Base-by-base conservation (phyloP, 1,140 invertebrate species). In the Zelostemma sp. region DNA sequence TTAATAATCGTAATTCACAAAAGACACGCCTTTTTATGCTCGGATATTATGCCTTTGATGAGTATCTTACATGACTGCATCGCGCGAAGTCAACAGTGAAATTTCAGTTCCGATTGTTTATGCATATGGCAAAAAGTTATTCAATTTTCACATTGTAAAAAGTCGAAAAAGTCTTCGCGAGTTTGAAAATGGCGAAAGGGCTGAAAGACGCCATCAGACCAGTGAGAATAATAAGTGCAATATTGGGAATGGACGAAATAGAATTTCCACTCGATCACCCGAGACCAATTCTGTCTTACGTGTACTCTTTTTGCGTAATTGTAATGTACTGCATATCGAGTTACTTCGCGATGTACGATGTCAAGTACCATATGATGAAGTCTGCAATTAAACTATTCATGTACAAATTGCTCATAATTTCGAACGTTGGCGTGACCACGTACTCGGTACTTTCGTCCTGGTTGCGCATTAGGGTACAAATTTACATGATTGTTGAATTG, bases 231-330 rank as follows among this genome's bases (percentile, higher is more conserved):
- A 1, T 50, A 0, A 58, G 58, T 54, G 1, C 49, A 3, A 43
- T 66, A 5, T 54, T 70, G 8, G 61, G 68, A 11, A 9, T 66
- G 15, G 62, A 51, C 38, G 0, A 43, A 1, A 50, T 70, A 35
- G 54, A 71, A 50, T 40, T 61, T 46, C 54, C 62, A 11, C 38
- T 35, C 12, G 62, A 53, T 21, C 35, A 38, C 16, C 43, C 25
- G 1, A 54, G 60, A 31, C 21, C 38, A 9, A 19, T n/a, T 1
- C 14, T 56, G 1, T 56, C 60, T 0, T 64, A 54, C 11, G 43
- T 60, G 18, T 59, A 69, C 40, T 43, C 45, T 3, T 1, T 19
- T 1, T 48, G 47, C 5, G 14, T 54, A 54, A 12, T 69, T 11
- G 18, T 14, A 8, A 56, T 38, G 45, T 69, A 56, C 41, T 51